These are phyloP conservation scores for Nanorana parkeri DNA, from an alignment of 2,113 vertebrate genomes.

Conservation along the genomic window DNA sequence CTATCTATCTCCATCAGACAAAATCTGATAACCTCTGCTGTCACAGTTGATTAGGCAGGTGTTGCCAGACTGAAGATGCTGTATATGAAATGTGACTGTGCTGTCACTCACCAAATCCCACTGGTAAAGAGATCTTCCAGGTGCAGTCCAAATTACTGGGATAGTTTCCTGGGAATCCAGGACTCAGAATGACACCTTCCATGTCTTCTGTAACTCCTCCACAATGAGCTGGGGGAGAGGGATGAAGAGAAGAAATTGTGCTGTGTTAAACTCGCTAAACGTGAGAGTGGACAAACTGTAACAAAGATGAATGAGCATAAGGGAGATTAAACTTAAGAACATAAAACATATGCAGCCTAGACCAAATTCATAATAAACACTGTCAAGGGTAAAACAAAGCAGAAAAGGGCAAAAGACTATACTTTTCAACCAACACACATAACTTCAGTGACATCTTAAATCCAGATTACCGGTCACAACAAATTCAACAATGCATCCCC, in stretches of 20 bases:
- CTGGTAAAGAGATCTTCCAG: conserved; percentile 91
- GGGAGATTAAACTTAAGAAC: too few species aligned
- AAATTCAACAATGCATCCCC: too few species aligned
- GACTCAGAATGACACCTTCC: conserved; percentile 96
- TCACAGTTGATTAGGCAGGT: conserved; percentile 39
- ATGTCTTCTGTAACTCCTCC: conserved; percentile 90
- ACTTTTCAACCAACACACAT: too few species aligned
- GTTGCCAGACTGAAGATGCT: background rate
- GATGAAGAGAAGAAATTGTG: background rate
- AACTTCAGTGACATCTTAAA: too few species aligned
- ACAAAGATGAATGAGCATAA: too few species aligned
- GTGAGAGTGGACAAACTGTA: too few species aligned
- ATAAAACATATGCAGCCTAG: too few species aligned
- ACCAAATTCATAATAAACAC: too few species aligned
- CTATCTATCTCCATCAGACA: background rate
- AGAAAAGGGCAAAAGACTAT: too few species aligned
- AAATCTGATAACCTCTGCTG: conserved; percentile 9
- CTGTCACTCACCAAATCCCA: conserved; percentile 88
- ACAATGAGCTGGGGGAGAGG: conserved; percentile 83
- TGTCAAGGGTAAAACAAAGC: too few species aligned
- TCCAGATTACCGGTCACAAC: too few species aligned
- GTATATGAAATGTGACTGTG: conserved; percentile 24
- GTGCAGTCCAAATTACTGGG: conserved; percentile 97
- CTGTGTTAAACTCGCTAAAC: background rate
- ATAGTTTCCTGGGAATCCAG: conserved; percentile 97